Base-by-base conservation (phyloP, 2,113 vertebrate species). In the Elaphurus davidianus region DNA sequence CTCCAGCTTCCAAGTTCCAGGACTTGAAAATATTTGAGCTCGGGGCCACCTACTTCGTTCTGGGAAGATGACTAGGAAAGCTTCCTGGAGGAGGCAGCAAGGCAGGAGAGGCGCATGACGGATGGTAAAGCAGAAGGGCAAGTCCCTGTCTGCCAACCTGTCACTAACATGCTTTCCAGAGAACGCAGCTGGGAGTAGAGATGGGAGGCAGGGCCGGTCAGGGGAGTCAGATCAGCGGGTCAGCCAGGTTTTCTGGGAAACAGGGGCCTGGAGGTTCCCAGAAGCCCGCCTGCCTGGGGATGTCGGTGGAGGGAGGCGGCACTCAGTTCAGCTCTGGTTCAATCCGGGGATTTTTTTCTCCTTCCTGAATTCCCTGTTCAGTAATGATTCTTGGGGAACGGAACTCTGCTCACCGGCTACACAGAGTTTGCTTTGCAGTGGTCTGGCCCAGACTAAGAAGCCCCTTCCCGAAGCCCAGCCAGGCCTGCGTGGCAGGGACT, bases 181-280 rank as follows among this genome's bases (percentile, higher is more conserved):
- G 40, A 36, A 27, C 0, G 1, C n/a, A 14, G 40, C 55, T 5
- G 19, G 17, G 52, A 3, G 8, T 19, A 1, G 30, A 57, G 52
- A 19, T 0, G 1, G 33, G 57, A 43, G 33, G 64, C 60, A 30
- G 7, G 52, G 12, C 83, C 12, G 4, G 64, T 85, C 19, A 2
- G 30, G 54, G 54, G 16, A 27, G 78, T 9, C 0, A 4, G 71
- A 40, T 54, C 45, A 47, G n/a, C n/a, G 28, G 2, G 76, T 87
- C 36, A 82, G 86, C 74, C 79, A 28, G 11, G 95, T 62, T 87
- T 87, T 93, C 89, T 36, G 78, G 93, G 57, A 96, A 96, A n/a
- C 67, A 64, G 59, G 54, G 36, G 27, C 45, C 40, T 76, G 54
- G 83, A 30, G 21, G 59, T 90, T 94, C 52, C 82, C 90, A 78